Evolutionary conservation across 2,113 vertebrate genomes (phyloP).

Genomic region (Tylochromis polylepis): DNA sequence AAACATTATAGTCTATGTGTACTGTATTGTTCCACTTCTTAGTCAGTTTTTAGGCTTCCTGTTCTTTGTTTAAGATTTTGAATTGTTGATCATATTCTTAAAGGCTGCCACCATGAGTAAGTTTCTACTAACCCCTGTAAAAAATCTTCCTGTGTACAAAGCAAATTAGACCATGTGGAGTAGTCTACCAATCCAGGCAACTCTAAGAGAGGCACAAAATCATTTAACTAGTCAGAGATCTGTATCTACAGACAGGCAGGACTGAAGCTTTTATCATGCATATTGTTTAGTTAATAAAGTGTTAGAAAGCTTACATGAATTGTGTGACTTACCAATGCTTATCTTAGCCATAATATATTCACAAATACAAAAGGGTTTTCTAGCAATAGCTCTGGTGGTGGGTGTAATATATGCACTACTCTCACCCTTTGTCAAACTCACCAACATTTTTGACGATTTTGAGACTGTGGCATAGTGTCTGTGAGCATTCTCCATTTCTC

Average conservation of each 20-base stretch:
- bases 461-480: slow-evolving; percentile 47
- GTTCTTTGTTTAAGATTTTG: not conserved
- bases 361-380: not conserved
- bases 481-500: slow-evolving; percentile 48
- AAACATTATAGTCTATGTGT: not conserved
- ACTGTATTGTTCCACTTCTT: not conserved
- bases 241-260: not conserved
- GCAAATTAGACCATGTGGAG: not conserved
- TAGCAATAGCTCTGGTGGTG: not conserved
- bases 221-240: not conserved
- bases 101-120: not conserved
- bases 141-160: not conserved
- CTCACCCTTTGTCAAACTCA: slow-evolving; percentile 27
- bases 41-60: not conserved
- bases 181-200: not conserved
- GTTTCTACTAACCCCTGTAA: not conserved
- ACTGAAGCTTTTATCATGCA: not conserved
- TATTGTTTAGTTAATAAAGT: not conserved
- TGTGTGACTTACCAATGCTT: not conserved
- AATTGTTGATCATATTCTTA: not conserved
- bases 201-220: not conserved
- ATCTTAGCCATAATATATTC: not conserved
- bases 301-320: not conserved
- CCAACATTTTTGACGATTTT: slow-evolving; percentile 72
- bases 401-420: not conserved